Conservation (phyloP, 2,888 invertebrate genomes). For the Pollenia amentaria region DNA sequence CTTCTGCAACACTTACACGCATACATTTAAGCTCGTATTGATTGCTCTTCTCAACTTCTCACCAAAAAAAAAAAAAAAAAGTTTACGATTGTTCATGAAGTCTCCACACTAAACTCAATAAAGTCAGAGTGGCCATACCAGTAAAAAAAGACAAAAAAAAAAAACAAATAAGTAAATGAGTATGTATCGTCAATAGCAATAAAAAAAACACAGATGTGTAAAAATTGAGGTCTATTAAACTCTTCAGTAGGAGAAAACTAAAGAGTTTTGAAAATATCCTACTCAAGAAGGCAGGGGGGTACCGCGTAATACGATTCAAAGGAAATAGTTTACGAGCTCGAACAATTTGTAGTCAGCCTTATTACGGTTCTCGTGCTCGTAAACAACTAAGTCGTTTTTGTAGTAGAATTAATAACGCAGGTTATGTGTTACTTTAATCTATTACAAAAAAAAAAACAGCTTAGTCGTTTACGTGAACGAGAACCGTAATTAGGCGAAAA, state of each 20-base stretch:
- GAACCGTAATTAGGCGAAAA: too few relatives aligned
- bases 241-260: constrained; percentile 2
- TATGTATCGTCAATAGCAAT: too few relatives aligned
- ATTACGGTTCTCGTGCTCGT: too few relatives aligned
- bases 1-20: neutral
- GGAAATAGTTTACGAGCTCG: too few relatives aligned
- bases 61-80: neutral
- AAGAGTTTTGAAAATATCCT: neutral
- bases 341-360: too few relatives aligned
- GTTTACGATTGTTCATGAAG: constrained; percentile 15
- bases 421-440: too few relatives aligned
- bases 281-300: too few relatives aligned
- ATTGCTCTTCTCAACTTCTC: constrained; percentile 18
- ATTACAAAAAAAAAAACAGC: too few relatives aligned
- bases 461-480: too few relatives aligned
- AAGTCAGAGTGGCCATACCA: neutral
- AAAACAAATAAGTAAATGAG: neutral
- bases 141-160: neutral
- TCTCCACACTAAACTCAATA: constrained; percentile 6
- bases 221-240: constrained; percentile 17
- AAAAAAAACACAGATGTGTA: neutral
- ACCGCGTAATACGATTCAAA: too few relatives aligned
- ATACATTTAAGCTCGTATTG: neutral
- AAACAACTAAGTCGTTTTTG: too few relatives aligned
- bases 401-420: too few relatives aligned